These are phyloP conservation scores for Ethmia dodecea DNA, from an alignment of 2,888 invertebrate species.

Conservation along the genomic window DNA sequence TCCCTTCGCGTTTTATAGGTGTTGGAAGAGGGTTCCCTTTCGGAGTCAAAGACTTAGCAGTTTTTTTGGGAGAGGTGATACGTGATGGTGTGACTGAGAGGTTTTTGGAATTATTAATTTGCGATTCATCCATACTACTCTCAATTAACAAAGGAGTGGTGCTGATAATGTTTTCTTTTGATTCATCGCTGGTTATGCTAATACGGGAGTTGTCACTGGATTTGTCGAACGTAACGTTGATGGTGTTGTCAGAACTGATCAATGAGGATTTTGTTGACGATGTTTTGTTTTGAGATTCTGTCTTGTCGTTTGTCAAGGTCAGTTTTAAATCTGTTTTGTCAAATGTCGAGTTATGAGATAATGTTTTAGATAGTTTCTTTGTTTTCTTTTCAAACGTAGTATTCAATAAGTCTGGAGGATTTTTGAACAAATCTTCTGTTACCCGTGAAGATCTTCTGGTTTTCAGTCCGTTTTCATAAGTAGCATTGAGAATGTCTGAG, in stretches of 20 bases:
- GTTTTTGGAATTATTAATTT: not conserved
- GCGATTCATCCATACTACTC: conserved; percentile 53
- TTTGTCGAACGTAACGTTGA: conserved; percentile 39
- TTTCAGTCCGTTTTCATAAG: conserved; percentile 18
- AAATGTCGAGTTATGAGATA: conserved; percentile 35
- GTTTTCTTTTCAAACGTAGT: conserved; percentile 32
- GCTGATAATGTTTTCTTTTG: conserved; percentile 47
- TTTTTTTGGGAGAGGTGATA: not conserved
- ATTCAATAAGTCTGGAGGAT: conserved; percentile 15
- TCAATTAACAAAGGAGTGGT: conserved; percentile 54
- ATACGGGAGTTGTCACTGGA: conserved; percentile 38
- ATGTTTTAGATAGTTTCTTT: conserved; percentile 10
- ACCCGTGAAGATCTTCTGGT: not conserved
- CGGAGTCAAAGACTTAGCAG: not conserved
- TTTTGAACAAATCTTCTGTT: not conserved
- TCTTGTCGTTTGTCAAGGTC: conserved; percentile 21
- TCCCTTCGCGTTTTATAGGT: conserved; percentile 56
- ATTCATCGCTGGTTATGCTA: conserved; percentile 60
- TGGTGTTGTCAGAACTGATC: conserved; percentile 44
- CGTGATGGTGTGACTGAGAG: conserved; percentile 4
- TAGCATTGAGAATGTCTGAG: conserved; percentile 11
- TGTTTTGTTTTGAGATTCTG: conserved; percentile 14
- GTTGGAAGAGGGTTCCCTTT: conserved; percentile 20
- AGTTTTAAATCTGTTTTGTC: conserved; percentile 28
- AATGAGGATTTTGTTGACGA: conserved; percentile 37